phyloP scores from a whole-genome alignment of 2,797 vertebrate genomes.

The Paramormyrops hopkinsi region DNA sequence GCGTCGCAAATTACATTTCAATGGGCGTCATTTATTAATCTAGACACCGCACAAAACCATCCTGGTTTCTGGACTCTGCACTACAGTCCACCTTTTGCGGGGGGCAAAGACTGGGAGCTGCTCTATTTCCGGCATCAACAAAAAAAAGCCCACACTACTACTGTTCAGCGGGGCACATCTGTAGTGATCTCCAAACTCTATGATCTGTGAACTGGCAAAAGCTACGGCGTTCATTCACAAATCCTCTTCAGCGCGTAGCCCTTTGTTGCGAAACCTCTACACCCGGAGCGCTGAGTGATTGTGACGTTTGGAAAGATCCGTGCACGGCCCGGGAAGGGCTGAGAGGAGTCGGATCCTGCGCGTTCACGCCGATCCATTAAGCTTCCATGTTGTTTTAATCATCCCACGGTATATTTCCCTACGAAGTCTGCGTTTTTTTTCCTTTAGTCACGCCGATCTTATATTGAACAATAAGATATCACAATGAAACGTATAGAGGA shows the following conservation, averaged over 20 bases:
- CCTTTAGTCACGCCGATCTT: background rate
- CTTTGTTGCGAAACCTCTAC: constrained; percentile 52
- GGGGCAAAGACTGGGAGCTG: constrained; percentile 53
- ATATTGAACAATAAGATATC: constrained; percentile 13
- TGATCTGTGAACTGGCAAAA: constrained; percentile 69
- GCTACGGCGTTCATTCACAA: constrained; percentile 74
- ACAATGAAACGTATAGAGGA: background rate
- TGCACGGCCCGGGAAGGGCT: background rate
- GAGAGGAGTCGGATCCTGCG: background rate
- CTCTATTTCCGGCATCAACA: constrained; percentile 58
- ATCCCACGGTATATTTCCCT: background rate
- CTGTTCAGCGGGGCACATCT: constrained; percentile 64
- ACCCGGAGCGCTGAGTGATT: constrained; percentile 48
- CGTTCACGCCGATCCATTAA: constrained; percentile 1
- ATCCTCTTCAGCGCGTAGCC: constrained; percentile 62
- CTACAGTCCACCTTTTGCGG: constrained; percentile 46
- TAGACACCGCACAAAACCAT: background rate
- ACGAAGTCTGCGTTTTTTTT: background rate
- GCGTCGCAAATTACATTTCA: background rate
- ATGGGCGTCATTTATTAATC: background rate
- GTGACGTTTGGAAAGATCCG: constrained; percentile 51
- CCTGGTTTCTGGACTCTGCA: constrained; percentile 13
- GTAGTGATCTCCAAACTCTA: constrained; percentile 61
- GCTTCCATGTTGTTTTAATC: constrained; percentile 7
- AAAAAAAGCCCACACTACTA: constrained; percentile 55